Conservation (phyloP, 1,140 invertebrate genomes). For the Anoplophora glabripennis region DNA sequence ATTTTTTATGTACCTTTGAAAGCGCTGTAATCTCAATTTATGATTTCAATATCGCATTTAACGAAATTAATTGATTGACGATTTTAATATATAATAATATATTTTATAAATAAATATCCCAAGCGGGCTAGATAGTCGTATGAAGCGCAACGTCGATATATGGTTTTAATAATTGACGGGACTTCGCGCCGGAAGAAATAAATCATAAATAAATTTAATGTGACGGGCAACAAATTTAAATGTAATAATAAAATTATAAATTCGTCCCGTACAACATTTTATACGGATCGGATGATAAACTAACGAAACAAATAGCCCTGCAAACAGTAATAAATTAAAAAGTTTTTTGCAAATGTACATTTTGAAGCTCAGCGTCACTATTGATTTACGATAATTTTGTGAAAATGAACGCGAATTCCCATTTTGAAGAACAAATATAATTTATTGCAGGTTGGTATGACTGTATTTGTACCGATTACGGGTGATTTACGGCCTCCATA, state of each 20-base stretch:
- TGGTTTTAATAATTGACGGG: constrained; percentile 5
- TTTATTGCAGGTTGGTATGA: constrained; percentile 44
- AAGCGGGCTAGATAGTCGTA: too few species aligned
- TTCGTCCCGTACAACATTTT: constrained; percentile 27
- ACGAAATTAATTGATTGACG: too few species aligned
- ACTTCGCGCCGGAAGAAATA: not conserved
- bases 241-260: constrained; percentile 28
- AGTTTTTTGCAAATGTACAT: constrained; percentile 41
- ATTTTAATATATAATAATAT: too few species aligned
- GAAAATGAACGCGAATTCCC: constrained; percentile 49
- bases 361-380: constrained; percentile 47
- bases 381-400: constrained; percentile 50
- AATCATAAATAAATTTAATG: constrained; percentile 14
- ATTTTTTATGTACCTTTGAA: too few species aligned
- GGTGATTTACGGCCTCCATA: constrained; percentile 44
- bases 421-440: constrained; percentile 49
- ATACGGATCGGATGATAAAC: constrained; percentile 37
- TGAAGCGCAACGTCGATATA: too few species aligned
- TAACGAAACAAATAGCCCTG: constrained; percentile 39
- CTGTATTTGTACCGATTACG: constrained; percentile 49
- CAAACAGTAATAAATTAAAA: constrained; percentile 43
- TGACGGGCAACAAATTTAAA: constrained; percentile 16
- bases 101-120: too few species aligned
- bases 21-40: too few species aligned
- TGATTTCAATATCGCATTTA: too few species aligned